Base-by-base conservation (phyloP, 1,140 invertebrate genomes). In the Calephelis nemesis region DNA sequence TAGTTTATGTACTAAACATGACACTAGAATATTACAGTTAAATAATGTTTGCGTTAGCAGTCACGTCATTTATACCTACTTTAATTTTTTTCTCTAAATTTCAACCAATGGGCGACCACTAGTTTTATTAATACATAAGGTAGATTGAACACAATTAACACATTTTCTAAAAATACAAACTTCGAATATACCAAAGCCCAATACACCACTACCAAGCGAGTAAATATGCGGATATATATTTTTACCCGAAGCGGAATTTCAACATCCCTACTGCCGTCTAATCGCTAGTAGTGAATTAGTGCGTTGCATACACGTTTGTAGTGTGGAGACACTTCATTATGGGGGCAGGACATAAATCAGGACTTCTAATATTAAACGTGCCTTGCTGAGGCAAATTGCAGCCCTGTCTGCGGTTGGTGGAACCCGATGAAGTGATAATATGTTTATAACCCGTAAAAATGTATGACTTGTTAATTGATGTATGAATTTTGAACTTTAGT, bases 281-380 rank as follows among this genome's bases (percentile, higher is more conserved):
- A 88, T 90, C 82, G 82, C 72, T 67, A 73, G 82, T 83, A 82
- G 86, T 88, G 87, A 90, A 87, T 87, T 90, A 90, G 84, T 88
- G 83, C 83, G 76, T 78, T 83, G 83, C 79, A 78, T 80, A 82
- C 85, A 79, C 82, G 84, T 87, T 84, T 83, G 84, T 85, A 85
- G 85, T 81, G 83, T 83, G 81, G 84, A 85, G 87, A 90, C 90
- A 92, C 89, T 92, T 91, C 89, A 92, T 92, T 92, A 92, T 82
- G 79, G 83, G 81, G 84, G 81, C 79, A 85, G 85, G 82, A 74
- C 84, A 91, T 92, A 92, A 92, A 92, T 92, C 90, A 92, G 90
- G 85, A 87, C 88, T 92, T 92, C 91, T 92, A 92, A 92, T 92
- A 92, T 92, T 92, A 92, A 91, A 91, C 91, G 84, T 91, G 90